phyloP scores from a whole-genome alignment of 2,888 invertebrate species.

The Synanthedon vespiformis region DNA sequence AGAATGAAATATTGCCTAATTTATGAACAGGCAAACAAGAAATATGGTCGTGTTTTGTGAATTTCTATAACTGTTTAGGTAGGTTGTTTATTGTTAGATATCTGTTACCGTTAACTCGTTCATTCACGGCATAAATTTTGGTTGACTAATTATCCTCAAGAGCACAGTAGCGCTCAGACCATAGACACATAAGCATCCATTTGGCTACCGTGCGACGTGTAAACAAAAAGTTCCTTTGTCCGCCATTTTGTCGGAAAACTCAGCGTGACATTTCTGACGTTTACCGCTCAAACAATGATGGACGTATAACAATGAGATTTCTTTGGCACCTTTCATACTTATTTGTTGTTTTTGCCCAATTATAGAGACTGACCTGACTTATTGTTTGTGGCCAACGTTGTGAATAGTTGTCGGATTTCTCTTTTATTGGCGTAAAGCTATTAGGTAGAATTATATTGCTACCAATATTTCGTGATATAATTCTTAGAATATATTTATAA shows the following conservation, averaged over 20 bases:
- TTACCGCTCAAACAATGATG: slow-evolving; percentile 44
- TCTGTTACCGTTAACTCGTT: too few relatives aligned
- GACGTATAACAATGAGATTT: slow-evolving; percentile 18
- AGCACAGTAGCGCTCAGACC: too few relatives aligned
- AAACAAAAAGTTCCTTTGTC: slow-evolving; percentile 16
- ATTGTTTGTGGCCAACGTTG: slow-evolving; percentile 35
- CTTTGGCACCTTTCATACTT: slow-evolving; percentile 23
- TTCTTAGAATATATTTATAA: slow-evolving; percentile 8
- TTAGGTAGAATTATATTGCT: slow-evolving; percentile 41
- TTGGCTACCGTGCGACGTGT: slow-evolving; percentile 19
- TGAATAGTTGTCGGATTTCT: slow-evolving; percentile 37
- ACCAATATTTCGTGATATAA: slow-evolving; percentile 35
- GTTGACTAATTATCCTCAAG: too few relatives aligned
- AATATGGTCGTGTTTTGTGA: too few relatives aligned
- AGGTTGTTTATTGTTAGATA: too few relatives aligned
- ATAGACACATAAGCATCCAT: too few relatives aligned
- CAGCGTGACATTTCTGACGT: slow-evolving; percentile 48
- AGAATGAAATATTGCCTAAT: too few relatives aligned
- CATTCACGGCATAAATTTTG: too few relatives aligned
- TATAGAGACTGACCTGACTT: slow-evolving; percentile 36
- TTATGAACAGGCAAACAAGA: too few relatives aligned
- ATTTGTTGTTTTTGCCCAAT: slow-evolving; percentile 62
- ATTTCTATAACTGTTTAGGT: too few relatives aligned
- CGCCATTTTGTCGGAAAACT: slow-evolving; percentile 22
- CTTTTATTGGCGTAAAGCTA: slow-evolving; percentile 31